Evolutionary conservation across 1,140 invertebrate species (phyloP), one percentile per base, ranked within the genome.

Genomic region (Neodiprion fabricii): DNA sequence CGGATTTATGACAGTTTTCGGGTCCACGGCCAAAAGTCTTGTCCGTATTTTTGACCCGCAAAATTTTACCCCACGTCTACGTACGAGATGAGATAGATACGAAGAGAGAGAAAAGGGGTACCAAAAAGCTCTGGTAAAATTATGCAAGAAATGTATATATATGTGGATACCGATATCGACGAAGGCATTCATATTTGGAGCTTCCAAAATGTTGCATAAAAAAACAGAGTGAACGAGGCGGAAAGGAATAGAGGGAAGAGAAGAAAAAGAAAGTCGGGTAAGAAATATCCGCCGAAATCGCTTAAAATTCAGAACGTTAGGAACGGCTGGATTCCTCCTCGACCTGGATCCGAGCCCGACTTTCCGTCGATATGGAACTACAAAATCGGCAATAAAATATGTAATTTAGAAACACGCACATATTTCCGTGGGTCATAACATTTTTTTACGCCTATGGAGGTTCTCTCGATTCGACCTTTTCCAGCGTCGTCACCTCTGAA

Each of bases 381-480:
- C 74, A 77, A 77, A 75, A 65, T 75, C 72, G 71, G 73, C 72
- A 48, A 14, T 40, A 71, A 75, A 77, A 23, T 61, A 67, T 23
- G 73, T 77, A 73, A 78, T 78, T 78, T 75, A 69, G 72, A 77
- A 77, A 78, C 70, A 77, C 76, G 47, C 61, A 65, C 67, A 47
- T 69, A 69, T 69, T 69, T 69, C 67, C 67, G 21, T 69, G 67
- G 67, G 17, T 69, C 67, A 47, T 69, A 69, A 69, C 17, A 69
- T 23, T 69, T 69, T 65, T 69, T 69, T 61, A 61, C 53, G 53
- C 53, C 53, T 14, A 61, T 17, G 53, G 7, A 61, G 53, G 53
- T 61, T 61, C 53, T 40, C 28, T 61, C 53, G 53, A 14, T 61
- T 61, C 53, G 53, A 61, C 53, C 53, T 61, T 61, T 17, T 14